phyloP scores from a whole-genome alignment of 2,888 invertebrate species.

The Tetragonula carbonaria region DNA sequence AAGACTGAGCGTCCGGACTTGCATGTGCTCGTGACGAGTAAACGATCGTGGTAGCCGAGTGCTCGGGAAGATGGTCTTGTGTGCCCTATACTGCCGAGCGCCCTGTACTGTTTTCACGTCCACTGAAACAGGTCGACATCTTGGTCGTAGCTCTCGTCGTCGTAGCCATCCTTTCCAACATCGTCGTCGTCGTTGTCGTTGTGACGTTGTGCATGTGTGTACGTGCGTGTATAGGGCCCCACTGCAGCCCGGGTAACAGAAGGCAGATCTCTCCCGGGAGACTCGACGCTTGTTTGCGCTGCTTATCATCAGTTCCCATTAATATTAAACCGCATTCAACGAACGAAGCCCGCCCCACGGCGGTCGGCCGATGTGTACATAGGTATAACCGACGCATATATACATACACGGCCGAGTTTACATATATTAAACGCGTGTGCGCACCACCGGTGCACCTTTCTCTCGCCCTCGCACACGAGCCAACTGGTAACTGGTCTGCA shows the following conservation, averaged over 20 bases:
- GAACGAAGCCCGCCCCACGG: constrained; percentile 78
- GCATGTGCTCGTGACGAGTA: constrained; percentile 5
- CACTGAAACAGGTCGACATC: constrained; percentile 30
- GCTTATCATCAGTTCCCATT: constrained; percentile 84
- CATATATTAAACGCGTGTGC: constrained; percentile 55
- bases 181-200: constrained; percentile 22
- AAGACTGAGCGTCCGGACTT: not conserved
- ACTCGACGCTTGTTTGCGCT: constrained; percentile 84
- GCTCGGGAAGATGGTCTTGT: constrained; percentile 6
- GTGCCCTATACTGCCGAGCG: constrained; percentile 66
- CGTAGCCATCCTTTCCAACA: constrained; percentile 24
- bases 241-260: constrained; percentile 82
- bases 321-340: constrained; percentile 84
- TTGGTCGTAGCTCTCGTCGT: constrained; percentile 20
- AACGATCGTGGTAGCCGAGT: constrained; percentile 35
- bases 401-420: constrained; percentile 39
- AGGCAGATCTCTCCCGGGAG: constrained; percentile 84
- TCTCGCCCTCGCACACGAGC: constrained; percentile 5
- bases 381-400: constrained; percentile 59
- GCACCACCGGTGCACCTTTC: not conserved
- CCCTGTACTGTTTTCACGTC: not conserved
- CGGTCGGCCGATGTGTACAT: constrained; percentile 70
- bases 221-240: constrained; percentile 68
- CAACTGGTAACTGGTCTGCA: not conserved
- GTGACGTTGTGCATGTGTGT: constrained; percentile 47